These are phyloP conservation scores for Hoplostethus atlanticus DNA, from an alignment of 2,797 vertebrate species.

Conservation along the genomic window DNA sequence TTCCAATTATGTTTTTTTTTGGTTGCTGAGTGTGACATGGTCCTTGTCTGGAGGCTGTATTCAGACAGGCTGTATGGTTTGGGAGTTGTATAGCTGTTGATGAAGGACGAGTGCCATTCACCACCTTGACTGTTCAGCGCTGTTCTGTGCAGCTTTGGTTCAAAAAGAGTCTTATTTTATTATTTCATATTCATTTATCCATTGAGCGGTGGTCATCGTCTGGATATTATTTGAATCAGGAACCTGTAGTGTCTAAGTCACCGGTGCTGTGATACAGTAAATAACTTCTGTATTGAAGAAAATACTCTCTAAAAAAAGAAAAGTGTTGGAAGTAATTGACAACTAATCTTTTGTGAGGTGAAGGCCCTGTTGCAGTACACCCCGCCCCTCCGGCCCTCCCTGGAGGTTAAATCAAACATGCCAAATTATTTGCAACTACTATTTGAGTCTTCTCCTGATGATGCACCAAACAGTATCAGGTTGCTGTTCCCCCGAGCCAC, in stretches of 20 bases:
- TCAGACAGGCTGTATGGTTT: not conserved
- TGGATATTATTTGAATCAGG: no score
- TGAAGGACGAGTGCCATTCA: conserved; percentile 22
- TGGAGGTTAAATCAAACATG: conserved; percentile 59
- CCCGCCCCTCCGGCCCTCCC: conserved; percentile 50
- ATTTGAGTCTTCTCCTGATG: conserved; percentile 25
- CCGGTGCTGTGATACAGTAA: no score
- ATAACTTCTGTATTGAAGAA: not conserved
- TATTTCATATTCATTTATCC: not conserved
- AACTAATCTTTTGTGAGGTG: not conserved
- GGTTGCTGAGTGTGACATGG: not conserved
- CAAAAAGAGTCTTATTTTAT: not conserved
- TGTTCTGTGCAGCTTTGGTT: not conserved
- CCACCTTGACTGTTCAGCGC: not conserved
- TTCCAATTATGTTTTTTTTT: no score
- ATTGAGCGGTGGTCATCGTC: not conserved
- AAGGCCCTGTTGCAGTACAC: conserved; percentile 15
- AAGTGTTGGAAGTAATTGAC: conserved; percentile 42
- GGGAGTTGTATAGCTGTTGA: conserved; percentile 1
- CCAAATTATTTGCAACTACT: conserved; percentile 28
- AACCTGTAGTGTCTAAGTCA: no score
- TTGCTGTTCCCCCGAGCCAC: not conserved
- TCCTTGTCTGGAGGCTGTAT: not conserved
- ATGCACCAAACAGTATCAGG: not conserved
- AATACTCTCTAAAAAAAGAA: not conserved